Evolutionary conservation across 2,113 vertebrate genomes (phyloP).

Genomic region (Pholis gunnellus): DNA sequence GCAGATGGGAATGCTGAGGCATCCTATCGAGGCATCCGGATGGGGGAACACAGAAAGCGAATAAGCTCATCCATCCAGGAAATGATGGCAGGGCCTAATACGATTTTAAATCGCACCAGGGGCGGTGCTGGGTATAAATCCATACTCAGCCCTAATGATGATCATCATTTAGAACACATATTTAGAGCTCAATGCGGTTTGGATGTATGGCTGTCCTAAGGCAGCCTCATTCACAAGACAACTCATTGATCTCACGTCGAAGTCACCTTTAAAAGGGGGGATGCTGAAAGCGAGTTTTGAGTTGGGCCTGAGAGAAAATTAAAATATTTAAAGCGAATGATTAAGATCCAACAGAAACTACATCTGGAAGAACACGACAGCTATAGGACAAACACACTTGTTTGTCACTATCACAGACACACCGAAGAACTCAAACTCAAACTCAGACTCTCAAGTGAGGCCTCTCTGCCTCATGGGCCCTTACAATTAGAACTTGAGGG

Average conservation of each 20-base stretch:
- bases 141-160: slow-evolving; percentile 74
- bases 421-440: not conserved
- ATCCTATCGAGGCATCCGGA: slow-evolving; percentile 75
- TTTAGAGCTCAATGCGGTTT: slow-evolving; percentile 67
- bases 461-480: not conserved
- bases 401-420: not conserved
- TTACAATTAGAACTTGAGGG: slow-evolving; percentile 22
- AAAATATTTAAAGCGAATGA: not conserved
- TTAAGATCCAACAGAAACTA: not conserved
- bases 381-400: slow-evolving; percentile 3
- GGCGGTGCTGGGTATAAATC: slow-evolving; percentile 74
- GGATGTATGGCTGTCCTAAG: slow-evolving; percentile 71
- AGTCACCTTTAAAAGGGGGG: slow-evolving; percentile 69
- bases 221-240: slow-evolving; percentile 66
- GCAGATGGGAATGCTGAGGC: slow-evolving; percentile 76
- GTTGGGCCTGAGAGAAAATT: slow-evolving; percentile 18
- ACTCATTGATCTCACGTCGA: slow-evolving; percentile 70
- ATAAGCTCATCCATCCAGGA: slow-evolving; percentile 78
- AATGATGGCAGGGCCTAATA: slow-evolving; percentile 75
- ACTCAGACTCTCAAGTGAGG: no score
- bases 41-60: slow-evolving; percentile 58
- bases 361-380: not conserved
- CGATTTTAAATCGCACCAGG: slow-evolving; percentile 74
- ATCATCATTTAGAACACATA: slow-evolving; percentile 76
- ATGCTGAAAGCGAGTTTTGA: slow-evolving; percentile 38